phyloP scores from a whole-genome alignment of 1,140 invertebrate species.

The Acromyrmex heyeri region DNA sequence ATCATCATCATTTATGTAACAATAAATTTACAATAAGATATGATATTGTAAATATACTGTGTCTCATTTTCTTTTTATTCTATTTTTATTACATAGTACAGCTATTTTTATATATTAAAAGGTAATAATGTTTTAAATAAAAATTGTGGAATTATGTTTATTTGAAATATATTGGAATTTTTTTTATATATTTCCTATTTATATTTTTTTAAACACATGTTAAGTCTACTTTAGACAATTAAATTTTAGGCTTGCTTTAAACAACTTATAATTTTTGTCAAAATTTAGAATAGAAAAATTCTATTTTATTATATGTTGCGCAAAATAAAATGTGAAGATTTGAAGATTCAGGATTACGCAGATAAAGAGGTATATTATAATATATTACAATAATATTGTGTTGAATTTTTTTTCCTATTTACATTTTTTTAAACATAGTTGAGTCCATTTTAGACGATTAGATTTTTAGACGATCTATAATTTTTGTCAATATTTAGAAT shows the following conservation, averaged over 20 bases:
- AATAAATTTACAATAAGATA: neutral
- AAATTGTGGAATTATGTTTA: neutral
- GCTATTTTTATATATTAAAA: neutral
- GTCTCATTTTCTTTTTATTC: neutral
- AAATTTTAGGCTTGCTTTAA: no score
- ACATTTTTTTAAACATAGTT: neutral
- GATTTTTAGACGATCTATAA: neutral
- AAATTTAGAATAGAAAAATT: no score
- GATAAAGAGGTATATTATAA: no score
- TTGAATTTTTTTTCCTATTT: no score
- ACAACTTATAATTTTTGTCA: no score
- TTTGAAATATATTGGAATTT: neutral
- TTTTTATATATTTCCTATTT: neutral
- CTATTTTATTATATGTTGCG: no score
- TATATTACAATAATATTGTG: no score
- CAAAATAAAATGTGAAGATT: no score
- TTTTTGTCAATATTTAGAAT: neutral
- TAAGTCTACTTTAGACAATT: no score
- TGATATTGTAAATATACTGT: neutral
- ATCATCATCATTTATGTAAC: neutral
- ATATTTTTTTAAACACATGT: no score
- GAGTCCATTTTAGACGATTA: neutral
- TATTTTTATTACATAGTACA: neutral
- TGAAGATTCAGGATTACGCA: no score
- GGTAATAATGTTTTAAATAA: neutral